Conservation (phyloP, 2,797 vertebrate species). For the Xyrichtys novacula region DNA sequence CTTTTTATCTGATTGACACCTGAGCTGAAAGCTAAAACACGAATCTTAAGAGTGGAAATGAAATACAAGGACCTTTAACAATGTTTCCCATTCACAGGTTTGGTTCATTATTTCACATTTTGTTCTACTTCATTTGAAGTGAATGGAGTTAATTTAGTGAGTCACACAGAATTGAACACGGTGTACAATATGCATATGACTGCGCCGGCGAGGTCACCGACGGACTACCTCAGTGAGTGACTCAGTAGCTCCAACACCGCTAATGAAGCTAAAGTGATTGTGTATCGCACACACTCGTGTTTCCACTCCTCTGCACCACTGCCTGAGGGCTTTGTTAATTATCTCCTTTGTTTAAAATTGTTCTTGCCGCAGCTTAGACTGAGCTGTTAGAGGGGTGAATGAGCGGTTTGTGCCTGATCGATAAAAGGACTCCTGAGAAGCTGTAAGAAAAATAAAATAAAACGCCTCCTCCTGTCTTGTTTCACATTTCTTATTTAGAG, state of each 20-base stretch:
- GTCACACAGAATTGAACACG: neutral
- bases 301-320: conserved; percentile 60
- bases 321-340: conserved; percentile 61
- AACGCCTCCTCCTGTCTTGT: neutral
- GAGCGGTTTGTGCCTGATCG: conserved; percentile 52
- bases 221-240: conserved; percentile 21
- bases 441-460: neutral
- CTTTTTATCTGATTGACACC: too few species aligned
- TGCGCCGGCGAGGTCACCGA: conserved; percentile 45
- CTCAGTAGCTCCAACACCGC: conserved; percentile 32
- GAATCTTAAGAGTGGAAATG: too few species aligned
- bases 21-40: too few species aligned
- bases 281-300: conserved; percentile 46
- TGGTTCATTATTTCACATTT: neutral
- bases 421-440: conserved; percentile 46
- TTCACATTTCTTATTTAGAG: neutral
- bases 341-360: conserved; percentile 62
- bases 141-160: conserved; percentile 10
- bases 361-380: conserved; percentile 49
- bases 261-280: conserved; percentile 65
- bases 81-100: too few species aligned
- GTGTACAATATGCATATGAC: neutral
- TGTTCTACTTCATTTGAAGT: conserved; percentile 5
- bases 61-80: too few species aligned
- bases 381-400: conserved; percentile 45